phyloP scores from a whole-genome alignment of 2,888 invertebrate species.

The Argyresthia albistria region DNA sequence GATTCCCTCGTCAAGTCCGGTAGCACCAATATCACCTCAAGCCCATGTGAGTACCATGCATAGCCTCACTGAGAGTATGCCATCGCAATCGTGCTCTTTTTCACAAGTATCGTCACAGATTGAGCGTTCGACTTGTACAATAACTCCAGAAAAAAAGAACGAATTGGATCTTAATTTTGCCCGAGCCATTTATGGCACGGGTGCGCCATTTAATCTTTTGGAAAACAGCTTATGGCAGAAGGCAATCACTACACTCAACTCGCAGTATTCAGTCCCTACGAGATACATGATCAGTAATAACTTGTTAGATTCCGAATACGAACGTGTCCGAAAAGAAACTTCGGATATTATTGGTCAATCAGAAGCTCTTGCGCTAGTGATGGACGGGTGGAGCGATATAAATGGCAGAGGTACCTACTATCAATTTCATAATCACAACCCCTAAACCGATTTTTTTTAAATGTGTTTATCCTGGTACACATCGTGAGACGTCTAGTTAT shows the following conservation, averaged over 20 bases:
- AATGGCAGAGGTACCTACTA: not conserved
- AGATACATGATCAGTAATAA: not conserved
- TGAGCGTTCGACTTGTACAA: too few species aligned
- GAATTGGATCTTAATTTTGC: not conserved
- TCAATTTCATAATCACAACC: not conserved
- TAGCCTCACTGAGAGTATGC: too few species aligned
- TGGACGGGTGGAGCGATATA: not conserved
- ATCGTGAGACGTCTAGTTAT: not conserved
- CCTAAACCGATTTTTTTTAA: not conserved
- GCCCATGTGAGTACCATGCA: not conserved
- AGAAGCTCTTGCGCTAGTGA: not conserved
- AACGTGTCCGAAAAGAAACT: too few species aligned
- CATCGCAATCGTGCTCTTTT: too few species aligned
- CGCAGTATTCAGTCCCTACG: not conserved
- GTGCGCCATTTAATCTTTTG: not conserved
- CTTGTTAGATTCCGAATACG: not conserved
- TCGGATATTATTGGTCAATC: not conserved
- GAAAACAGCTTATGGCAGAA: not conserved
- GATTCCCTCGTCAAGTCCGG: not conserved
- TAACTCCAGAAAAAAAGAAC: not conserved
- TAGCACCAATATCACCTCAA: not conserved
- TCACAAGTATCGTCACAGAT: too few species aligned
- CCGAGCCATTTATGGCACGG: too few species aligned
- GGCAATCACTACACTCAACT: not conserved
- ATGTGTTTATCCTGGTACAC: not conserved